Percentiles rank a stretch among this genome's conserved stretches.
Conservation (phyloP, 2,888 invertebrate genomes). For the Drosophila austrosaltans region DNA sequence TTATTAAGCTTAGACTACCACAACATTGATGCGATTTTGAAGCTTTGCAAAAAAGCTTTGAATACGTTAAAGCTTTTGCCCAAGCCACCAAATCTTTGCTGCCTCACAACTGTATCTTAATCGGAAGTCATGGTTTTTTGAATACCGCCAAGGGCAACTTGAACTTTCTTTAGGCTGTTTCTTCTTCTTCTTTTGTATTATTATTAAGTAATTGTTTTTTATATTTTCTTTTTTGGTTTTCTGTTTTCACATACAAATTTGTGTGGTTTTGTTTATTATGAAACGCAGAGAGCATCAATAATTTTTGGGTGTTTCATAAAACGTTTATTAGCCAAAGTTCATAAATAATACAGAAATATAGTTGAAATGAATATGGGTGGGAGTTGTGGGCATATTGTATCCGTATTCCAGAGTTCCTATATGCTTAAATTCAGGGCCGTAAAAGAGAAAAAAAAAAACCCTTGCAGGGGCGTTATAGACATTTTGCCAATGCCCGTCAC, state of each 20-base stretch:
- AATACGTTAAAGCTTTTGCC: slow-evolving; percentile 23
- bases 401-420: slow-evolving; percentile 21
- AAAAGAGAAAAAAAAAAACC: slow-evolving; percentile 66
- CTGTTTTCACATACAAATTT: slow-evolving; percentile 21
- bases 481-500: slow-evolving; percentile 61
- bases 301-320: slow-evolving; percentile 58
- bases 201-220: slow-evolving; percentile 37
- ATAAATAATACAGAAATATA: slow-evolving; percentile 51
- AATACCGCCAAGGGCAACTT: neutral
- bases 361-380: neutral
- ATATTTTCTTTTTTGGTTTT: neutral
- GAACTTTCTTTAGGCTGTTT: neutral
- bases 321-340: slow-evolving; percentile 59
- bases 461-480: slow-evolving; percentile 48
- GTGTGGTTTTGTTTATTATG: slow-evolving; percentile 26
- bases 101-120: neutral
- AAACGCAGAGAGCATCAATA: slow-evolving; percentile 37
- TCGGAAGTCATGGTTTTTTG: slow-evolving; percentile 8
- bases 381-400: slow-evolving; percentile 7
- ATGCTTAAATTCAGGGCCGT: slow-evolving; percentile 38
- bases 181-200: slow-evolving; percentile 9
- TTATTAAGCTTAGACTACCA: slow-evolving; percentile 1
- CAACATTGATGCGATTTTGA: neutral
- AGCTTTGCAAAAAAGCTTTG: slow-evolving; percentile 2
- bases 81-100: slow-evolving; percentile 12